Evolutionary conservation across 1,140 invertebrate species (phyloP).

Genomic region (Drosophila ambigua): DNA sequence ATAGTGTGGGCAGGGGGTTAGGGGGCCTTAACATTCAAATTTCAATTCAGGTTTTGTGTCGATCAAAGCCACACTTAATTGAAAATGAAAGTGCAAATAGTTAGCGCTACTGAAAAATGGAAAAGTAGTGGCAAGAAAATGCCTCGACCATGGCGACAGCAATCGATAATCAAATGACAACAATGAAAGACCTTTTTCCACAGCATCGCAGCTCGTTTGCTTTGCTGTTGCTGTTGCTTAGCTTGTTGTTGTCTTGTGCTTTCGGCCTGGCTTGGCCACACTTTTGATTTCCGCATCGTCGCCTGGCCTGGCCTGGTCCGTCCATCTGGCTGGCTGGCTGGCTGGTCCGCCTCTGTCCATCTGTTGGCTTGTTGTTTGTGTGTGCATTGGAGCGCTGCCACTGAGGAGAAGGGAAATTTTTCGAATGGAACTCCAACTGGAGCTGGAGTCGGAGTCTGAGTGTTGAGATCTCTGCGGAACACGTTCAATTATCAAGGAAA

Average conservation of each 20-base stretch:
- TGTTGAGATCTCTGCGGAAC: conserved; percentile 29
- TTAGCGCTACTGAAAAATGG: conserved; percentile 23
- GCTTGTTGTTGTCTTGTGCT: conserved; percentile 12
- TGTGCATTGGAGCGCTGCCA: conserved; percentile 45
- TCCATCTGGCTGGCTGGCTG: neutral
- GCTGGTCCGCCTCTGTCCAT: conserved; percentile 12
- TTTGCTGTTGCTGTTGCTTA: conserved; percentile 13
- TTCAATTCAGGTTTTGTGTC: conserved; percentile 52
- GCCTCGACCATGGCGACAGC: conserved; percentile 19
- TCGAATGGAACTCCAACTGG: conserved; percentile 1
- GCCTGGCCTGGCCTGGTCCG: conserved; percentile 21
- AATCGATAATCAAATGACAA: conserved; percentile 73
- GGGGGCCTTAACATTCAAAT: conserved; percentile 60
- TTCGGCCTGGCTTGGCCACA: conserved; percentile 35
- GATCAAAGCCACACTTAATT: conserved; percentile 52
- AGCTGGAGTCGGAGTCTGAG: conserved; percentile 13
- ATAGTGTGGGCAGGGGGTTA: neutral
- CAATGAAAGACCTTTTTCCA: conserved; percentile 46
- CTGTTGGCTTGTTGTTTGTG: conserved; percentile 11
- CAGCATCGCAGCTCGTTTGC: conserved; percentile 9
- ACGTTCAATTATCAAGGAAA: conserved; percentile 67
- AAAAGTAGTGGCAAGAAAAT: conserved; percentile 43
- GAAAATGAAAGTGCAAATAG: conserved; percentile 79
- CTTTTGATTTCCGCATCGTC: conserved; percentile 74
- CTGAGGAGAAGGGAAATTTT: conserved; percentile 43